Conservation (phyloP, 2,113 vertebrate species). For the Tichodroma muraria region DNA sequence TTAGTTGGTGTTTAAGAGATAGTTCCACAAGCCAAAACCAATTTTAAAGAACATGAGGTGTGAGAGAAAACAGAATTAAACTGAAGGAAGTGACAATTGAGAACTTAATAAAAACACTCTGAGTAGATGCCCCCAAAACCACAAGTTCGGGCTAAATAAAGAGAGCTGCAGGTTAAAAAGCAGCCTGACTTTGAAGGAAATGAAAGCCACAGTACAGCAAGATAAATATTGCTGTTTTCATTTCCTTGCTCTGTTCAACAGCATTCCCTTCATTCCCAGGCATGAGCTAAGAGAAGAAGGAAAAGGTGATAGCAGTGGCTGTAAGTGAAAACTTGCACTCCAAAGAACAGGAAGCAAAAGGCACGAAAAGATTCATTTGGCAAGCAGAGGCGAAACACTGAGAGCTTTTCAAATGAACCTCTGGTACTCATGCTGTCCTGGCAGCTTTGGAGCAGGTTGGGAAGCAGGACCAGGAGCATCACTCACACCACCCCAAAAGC, state of each 20-base stretch:
- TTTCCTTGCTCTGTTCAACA: background rate
- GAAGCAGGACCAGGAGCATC: background rate
- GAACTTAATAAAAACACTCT: background rate
- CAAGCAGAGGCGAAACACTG: background rate
- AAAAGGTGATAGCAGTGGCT: background rate
- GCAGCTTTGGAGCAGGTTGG: background rate
- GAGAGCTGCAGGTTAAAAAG: background rate
- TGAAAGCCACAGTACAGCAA: background rate
- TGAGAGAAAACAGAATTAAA: background rate
- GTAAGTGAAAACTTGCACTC: background rate
- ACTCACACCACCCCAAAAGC: background rate
- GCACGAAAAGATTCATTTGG: background rate
- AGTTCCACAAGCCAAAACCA: background rate
- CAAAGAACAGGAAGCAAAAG: background rate
- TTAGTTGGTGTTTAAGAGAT: background rate
- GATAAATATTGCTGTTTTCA: background rate
- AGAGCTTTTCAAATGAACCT: background rate
- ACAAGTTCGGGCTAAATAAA: background rate
- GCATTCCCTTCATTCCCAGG: background rate
- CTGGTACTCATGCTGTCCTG: background rate
- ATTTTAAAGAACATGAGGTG: background rate
- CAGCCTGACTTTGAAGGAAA: background rate
- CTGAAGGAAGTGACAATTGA: background rate
- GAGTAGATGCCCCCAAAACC: background rate
- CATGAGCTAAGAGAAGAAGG: background rate